A percentile compares a stretch with the other conserved stretches of the same genome.
Evolutionary conservation across 2,888 invertebrate species (phyloP).

Genomic region (Siphonodentalium dalli): DNA sequence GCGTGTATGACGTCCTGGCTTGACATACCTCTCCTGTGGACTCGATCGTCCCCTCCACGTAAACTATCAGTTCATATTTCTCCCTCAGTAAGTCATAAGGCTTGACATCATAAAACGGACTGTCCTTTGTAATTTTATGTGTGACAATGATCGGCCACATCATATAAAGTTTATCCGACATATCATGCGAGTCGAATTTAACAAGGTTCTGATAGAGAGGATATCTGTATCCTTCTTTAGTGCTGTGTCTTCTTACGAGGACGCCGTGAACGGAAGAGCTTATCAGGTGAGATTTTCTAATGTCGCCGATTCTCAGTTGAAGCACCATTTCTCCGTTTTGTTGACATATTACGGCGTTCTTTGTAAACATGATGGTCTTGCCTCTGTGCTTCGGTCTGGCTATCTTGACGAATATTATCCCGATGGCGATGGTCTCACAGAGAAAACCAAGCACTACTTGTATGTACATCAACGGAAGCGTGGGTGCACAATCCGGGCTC

Average conservation of each 20-base stretch:
- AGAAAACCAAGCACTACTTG: conserved; percentile 90
- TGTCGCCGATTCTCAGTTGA: conserved; percentile 64
- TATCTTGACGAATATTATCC: conserved; percentile 88
- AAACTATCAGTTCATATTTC: conserved; percentile 88
- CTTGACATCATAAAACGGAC: conserved; percentile 87
- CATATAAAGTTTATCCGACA: conserved; percentile 91
- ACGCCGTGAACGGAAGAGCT: conserved; percentile 73
- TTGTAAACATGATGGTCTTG: conserved; percentile 85
- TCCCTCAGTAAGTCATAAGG: conserved; percentile 81
- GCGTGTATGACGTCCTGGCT: conserved; percentile 66
- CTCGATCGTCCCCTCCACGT: conserved; percentile 89
- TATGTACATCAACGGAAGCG: conserved; percentile 85
- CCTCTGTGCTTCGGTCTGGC: conserved; percentile 94
- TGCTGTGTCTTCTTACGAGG: conserved; percentile 41
- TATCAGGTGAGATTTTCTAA: conserved; percentile 55
- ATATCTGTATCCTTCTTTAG: conserved; percentile 44
- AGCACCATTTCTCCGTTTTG: background rate
- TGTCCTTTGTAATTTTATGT: conserved; percentile 88
- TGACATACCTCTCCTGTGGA: conserved; percentile 73
- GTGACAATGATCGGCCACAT: conserved; percentile 97
- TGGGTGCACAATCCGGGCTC: conserved; percentile 90
- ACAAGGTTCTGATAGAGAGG: conserved; percentile 84
- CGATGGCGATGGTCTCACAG: conserved; percentile 75
- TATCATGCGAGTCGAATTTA: conserved; percentile 87
- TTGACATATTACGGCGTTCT: conserved; percentile 72